Evolutionary conservation across 2,113 vertebrate species (phyloP).

Genomic region (Salvelinus fontinalis): DNA sequence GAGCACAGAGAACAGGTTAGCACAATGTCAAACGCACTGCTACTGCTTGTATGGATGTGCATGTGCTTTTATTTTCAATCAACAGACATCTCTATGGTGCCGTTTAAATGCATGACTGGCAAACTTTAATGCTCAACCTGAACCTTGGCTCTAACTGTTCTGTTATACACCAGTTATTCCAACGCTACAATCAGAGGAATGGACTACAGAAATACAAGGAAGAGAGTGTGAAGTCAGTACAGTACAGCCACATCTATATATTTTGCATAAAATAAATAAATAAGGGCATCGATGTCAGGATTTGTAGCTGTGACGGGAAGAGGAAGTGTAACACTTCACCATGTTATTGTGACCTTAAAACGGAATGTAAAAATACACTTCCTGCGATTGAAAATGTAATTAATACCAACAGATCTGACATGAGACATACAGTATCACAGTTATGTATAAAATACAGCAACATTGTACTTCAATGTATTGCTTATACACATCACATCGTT

Average conservation of each 20-base stretch:
- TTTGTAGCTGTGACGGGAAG: conserved; percentile 25
- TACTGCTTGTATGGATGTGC: too few relatives aligned
- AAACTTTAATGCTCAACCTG: background rate
- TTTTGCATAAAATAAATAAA: background rate
- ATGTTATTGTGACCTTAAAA: conserved; percentile 46
- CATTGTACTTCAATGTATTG: background rate
- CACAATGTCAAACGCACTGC: background rate
- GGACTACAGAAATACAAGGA: background rate
- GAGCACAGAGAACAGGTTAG: background rate
- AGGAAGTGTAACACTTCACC: conserved; percentile 22
- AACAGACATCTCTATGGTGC: too few relatives aligned
- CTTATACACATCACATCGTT: background rate
- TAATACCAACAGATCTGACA: background rate
- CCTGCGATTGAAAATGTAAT: conserved; percentile 7
- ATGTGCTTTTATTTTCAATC: too few relatives aligned
- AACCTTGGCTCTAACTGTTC: background rate
- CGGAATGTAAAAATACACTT: conserved; percentile 15
- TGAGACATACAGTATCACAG: background rate
- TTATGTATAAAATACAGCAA: background rate
- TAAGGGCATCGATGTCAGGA: background rate
- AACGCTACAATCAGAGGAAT: background rate
- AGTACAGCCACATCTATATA: background rate
- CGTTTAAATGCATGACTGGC: too few relatives aligned
- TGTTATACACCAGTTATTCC: background rate
- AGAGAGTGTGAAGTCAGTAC: background rate